Conservation (phyloP, 2,888 invertebrate species). For the Nemapogon koenigi region DNA sequence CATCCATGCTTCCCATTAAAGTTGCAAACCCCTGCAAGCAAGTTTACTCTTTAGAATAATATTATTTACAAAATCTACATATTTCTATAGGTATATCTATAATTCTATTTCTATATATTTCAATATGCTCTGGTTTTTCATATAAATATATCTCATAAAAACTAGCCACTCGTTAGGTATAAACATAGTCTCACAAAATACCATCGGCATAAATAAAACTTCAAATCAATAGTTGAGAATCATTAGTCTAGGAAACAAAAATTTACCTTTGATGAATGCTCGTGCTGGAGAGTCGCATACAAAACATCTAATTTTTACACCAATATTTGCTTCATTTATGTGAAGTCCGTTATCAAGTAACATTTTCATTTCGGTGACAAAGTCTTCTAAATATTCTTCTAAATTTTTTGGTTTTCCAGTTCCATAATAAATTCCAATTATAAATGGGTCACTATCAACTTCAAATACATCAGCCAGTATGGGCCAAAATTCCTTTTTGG, state of each 20-base stretch:
- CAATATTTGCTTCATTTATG: neutral
- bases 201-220: too few species aligned
- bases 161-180: too few species aligned
- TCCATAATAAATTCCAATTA: conserved; percentile 10
- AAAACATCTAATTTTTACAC: neutral
- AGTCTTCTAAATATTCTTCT: conserved; percentile 8
- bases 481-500: conserved; percentile 12
- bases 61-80: too few species aligned
- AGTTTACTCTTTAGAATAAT: neutral
- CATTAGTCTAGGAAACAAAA: too few species aligned
- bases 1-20: conserved; percentile 18
- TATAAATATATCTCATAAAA: too few species aligned
- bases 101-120: too few species aligned
- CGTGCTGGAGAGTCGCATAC: neutral
- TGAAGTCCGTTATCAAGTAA: neutral
- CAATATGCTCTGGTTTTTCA: too few species aligned
- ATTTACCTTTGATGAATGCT: conserved; percentile 1
- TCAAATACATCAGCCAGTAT: conserved; percentile 10
- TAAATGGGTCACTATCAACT: neutral
- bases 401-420: conserved; percentile 4
- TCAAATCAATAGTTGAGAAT: too few species aligned
- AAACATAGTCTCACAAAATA: too few species aligned
- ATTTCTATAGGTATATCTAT: too few species aligned
- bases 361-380: too few species aligned
- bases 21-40: conserved; percentile 12